Evolutionary conservation across 2,888 invertebrate genomes (phyloP), one percentile per base, ranked within the genome.

Genomic region (Scrobipalpa atriplicella): DNA sequence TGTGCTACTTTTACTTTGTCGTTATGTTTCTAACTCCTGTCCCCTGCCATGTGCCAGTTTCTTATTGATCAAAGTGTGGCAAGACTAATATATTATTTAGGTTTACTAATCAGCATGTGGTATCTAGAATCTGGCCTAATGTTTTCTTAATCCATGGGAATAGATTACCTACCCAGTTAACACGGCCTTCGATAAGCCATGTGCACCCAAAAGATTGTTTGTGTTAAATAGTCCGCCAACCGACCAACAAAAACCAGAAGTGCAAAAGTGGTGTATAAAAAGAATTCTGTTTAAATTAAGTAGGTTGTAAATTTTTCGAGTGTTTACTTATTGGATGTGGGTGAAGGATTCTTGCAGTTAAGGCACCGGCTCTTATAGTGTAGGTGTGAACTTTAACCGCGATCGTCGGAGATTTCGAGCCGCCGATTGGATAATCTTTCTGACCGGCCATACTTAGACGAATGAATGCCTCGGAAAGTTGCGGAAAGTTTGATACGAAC

Each of bases 301-400:
- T n/a, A n/a, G n/a, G 64, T n/a, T 19, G 41, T 61, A 66, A 62
- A 62, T 68, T 41, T 56, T 52, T 66, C 65, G 38, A 43, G 47
- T 64, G 66, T 66, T 66, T 64, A 64, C 64, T 21, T 38, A 29
- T 60, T 65, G 29, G 39, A 62, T 47, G 36, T 38, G 61, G 61
- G 58, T 67, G 66, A 63, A 64, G 66, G 58, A 41, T 39, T 19
- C 39, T 62, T 16, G 39, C 18, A 13, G 29, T 29, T 29, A 41
- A 43, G 21, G 41, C 18, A 21, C 16, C 29, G 29, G 5, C 29
- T 29, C 41, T 29, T 56, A 36, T 38, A 13, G 38, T 38, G n/a
- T 47, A 47, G 47, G 47, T 47, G 47, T 47, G 47, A 47, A 47
- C 16, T 47, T 29, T 16, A 16, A 47, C 47, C 16, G 47, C 47